Percentiles rank a stretch among this genome's conserved stretches.
These are phyloP conservation scores for Sialis lutaria DNA, from an alignment of 2,888 invertebrate species.

Conservation along the genomic window DNA sequence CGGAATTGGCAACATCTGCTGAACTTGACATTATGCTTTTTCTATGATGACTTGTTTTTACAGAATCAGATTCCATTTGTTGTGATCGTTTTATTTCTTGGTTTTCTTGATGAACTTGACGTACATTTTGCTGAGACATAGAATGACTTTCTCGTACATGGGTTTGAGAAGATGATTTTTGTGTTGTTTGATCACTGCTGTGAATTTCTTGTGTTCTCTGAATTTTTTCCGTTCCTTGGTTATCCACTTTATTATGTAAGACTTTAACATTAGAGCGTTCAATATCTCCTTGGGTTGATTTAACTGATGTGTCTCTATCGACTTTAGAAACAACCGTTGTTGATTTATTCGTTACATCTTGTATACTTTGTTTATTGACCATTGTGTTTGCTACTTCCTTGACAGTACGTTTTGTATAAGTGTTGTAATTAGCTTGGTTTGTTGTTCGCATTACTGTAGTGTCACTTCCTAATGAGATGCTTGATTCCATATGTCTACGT, in stretches of 20 bases:
- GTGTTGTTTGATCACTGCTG: conserved; percentile 12
- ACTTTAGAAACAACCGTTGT: conserved; percentile 16
- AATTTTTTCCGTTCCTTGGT: conserved; percentile 2
- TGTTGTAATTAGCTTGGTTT: conserved; percentile 38
- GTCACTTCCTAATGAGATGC: conserved; percentile 41
- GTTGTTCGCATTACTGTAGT: conserved; percentile 33
- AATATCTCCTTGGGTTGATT: conserved; percentile 20
- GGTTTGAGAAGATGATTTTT: conserved; percentile 22
- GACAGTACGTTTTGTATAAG: conserved; percentile 24
- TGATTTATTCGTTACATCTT: conserved; percentile 22
- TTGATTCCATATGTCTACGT: conserved; percentile 47
- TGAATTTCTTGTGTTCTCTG: conserved; percentile 7
- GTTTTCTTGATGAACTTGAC: not conserved
- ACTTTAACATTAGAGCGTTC: conserved; percentile 2
- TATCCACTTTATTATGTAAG: not conserved
- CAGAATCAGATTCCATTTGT: not conserved
- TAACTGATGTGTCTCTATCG: conserved; percentile 34
- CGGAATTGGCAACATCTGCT: conserved; percentile 56
- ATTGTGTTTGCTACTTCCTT: conserved; percentile 16
- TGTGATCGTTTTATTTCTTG: not conserved
- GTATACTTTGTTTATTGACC: conserved; percentile 11
- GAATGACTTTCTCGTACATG: not conserved
- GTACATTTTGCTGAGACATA: not conserved
- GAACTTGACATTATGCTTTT: conserved; percentile 58
- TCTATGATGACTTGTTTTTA: conserved; percentile 29